phyloP scores from a whole-genome alignment of 30 jellyfish, hydroid and myxozoan genomes.

The Pseudorhiza aurosa region DNA sequence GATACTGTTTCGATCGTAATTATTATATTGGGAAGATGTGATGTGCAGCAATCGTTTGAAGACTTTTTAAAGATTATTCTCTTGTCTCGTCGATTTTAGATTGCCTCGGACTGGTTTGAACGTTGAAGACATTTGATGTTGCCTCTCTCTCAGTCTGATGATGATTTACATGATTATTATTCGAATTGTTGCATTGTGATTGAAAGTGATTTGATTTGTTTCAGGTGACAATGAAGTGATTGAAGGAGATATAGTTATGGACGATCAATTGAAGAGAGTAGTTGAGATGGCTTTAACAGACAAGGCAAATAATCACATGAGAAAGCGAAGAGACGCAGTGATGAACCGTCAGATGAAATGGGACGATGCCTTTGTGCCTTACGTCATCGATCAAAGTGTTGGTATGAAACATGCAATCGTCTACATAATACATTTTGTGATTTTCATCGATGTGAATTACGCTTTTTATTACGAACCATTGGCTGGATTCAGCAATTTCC shows the following conservation, averaged over 20 bases:
- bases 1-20: too few species aligned
- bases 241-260: slow-evolving; percentile 63
- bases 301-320: slow-evolving; percentile 8
- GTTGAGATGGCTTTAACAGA: slow-evolving; percentile 35
- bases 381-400: slow-evolving; percentile 53
- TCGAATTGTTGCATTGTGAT: not conserved
- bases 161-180: too few species aligned
- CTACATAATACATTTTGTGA: not conserved
- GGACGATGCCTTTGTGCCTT: slow-evolving; percentile 56
- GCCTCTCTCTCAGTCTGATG: too few species aligned
- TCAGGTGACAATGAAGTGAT: slow-evolving; percentile 27
- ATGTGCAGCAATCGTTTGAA: too few species aligned
- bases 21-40: too few species aligned
- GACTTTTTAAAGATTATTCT: too few species aligned
- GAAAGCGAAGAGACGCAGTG: slow-evolving; percentile 40
- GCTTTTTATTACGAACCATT: too few species aligned
- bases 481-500: too few species aligned
- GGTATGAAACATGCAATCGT: slow-evolving; percentile 5
- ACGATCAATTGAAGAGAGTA: slow-evolving; percentile 16
- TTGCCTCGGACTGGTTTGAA: too few species aligned
- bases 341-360: slow-evolving; percentile 53
- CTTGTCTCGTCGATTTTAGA: too few species aligned
- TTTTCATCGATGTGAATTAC: not conserved
- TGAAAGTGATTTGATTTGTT: not conserved
- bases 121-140: too few species aligned